A percentile compares a stretch with the other conserved stretches of the same genome.
Conservation (phyloP, 1,140 invertebrate genomes). For the Rhyacophila brunnea region DNA sequence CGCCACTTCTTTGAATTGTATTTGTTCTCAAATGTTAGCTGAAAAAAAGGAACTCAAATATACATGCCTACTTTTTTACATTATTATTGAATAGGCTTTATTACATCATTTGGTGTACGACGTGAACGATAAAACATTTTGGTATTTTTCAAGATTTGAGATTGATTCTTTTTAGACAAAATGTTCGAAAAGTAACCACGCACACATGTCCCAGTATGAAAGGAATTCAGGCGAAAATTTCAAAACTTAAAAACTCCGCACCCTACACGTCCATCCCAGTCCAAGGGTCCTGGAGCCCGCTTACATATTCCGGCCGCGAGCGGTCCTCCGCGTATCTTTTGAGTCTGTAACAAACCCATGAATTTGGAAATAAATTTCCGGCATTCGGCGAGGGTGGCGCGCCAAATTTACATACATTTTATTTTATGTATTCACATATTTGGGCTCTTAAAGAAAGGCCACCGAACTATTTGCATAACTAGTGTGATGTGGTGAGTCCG, state of each 20-base stretch:
- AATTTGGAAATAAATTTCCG: conserved; percentile 37
- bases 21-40: too few species aligned
- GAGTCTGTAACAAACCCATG: conserved; percentile 36
- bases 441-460: conserved; percentile 33
- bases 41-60: too few species aligned
- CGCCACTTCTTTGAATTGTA: too few species aligned
- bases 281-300: conserved; percentile 1
- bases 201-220: too few species aligned
- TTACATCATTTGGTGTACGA: too few species aligned
- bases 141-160: too few species aligned
- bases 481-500: conserved; percentile 22
- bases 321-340: conserved; percentile 27
- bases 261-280: conserved; percentile 3
- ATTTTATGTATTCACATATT: conserved; percentile 34
- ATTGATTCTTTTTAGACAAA: background rate
- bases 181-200: too few species aligned
- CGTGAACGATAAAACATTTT: too few species aligned
- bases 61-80: too few species aligned
- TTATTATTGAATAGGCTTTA: too few species aligned
- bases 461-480: conserved; percentile 33
- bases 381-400: conserved; percentile 26
- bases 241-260: background rate
- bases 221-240: too few species aligned
- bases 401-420: conserved; percentile 36
- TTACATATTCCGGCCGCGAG: conserved; percentile 32